Evolutionary conservation across 2,888 invertebrate genomes (phyloP).

Genomic region (Therioaphis trifolii): DNA sequence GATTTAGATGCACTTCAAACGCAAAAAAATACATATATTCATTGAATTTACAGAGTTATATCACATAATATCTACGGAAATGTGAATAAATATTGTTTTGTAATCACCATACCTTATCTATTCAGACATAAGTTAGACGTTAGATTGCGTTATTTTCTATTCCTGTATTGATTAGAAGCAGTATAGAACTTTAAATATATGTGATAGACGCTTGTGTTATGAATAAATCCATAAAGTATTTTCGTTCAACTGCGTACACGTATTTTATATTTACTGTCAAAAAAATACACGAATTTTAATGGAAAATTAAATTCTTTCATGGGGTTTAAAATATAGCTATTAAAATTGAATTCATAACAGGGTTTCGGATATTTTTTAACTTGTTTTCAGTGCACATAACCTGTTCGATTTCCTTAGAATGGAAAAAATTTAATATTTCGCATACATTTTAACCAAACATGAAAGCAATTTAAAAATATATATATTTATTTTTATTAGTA

Average conservation of each 20-base stretch:
- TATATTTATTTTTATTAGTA: too few species aligned
- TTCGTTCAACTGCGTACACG: background rate
- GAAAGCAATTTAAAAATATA: too few species aligned
- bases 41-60: background rate
- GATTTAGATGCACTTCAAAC: background rate
- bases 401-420: background rate
- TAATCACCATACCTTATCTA: constrained; percentile 23
- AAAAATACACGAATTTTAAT: background rate
- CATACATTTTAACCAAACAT: too few species aligned
- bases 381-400: background rate
- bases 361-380: background rate
- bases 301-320: background rate
- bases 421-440: too few species aligned
- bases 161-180: background rate
- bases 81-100: constrained; percentile 16
- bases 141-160: background rate
- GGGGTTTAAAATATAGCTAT: background rate
- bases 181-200: constrained; percentile 16
- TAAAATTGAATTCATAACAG: background rate
- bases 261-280: background rate
- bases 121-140: background rate
- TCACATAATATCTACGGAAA: background rate
- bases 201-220: constrained; percentile 3
- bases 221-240: background rate
- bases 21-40: background rate